A percentile compares a stretch with the other conserved stretches of the same genome.
Evolutionary conservation across 1,140 invertebrate species (phyloP).

Genomic region (Heliconius eleuchia): DNA sequence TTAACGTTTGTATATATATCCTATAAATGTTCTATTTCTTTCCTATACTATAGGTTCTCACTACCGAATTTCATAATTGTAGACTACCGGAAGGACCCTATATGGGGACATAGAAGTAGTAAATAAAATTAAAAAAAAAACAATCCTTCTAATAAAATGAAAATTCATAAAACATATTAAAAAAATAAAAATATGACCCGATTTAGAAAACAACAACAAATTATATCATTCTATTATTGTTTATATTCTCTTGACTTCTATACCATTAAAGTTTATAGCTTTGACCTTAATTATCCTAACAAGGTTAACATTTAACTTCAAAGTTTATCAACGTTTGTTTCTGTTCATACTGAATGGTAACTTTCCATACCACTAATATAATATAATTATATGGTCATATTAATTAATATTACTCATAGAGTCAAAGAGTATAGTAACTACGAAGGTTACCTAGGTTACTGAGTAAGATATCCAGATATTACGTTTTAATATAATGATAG

Average conservation of each 20-base stretch:
- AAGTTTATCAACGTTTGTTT: neutral
- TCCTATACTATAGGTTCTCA: too few relatives aligned
- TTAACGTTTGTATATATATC: too few relatives aligned
- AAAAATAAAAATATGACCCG: neutral
- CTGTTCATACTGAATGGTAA: neutral
- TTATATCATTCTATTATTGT: neutral
- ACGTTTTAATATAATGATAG: neutral
- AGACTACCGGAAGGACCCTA: too few relatives aligned
- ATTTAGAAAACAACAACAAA: neutral
- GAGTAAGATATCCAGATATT: neutral
- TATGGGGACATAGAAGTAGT: too few relatives aligned
- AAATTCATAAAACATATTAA: too few relatives aligned
- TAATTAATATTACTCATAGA: neutral
- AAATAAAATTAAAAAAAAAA: too few relatives aligned
- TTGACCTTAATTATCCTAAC: constrained; percentile 1
- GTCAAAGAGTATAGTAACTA: neutral
- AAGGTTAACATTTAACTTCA: constrained; percentile 1
- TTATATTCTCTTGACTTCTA: neutral
- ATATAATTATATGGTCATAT: neutral
- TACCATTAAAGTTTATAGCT: neutral
- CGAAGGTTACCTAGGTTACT: neutral
- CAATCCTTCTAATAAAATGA: too few relatives aligned
- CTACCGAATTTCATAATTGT: too few relatives aligned
- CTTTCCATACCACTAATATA: neutral
- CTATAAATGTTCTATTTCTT: too few relatives aligned